Evolutionary conservation across 2,888 invertebrate species (phyloP), one percentile per base, ranked within the genome.

Genomic region (Sphaeridia pumilis): DNA sequence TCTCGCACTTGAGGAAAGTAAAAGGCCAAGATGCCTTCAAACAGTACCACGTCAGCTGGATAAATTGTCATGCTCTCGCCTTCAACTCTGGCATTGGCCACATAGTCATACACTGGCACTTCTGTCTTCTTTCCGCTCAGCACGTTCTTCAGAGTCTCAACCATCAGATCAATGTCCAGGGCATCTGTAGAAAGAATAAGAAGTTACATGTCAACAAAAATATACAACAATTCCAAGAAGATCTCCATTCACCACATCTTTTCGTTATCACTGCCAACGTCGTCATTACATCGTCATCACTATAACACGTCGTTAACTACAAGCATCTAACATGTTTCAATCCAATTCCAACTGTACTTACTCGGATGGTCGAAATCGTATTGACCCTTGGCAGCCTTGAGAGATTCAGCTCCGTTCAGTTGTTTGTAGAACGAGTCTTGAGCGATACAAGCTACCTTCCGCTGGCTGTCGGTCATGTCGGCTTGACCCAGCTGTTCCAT

Each of bases 361-460:
- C 78, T 75, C 0, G 98, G 98, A 74, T 99, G 98, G 71, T 98
- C 98, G 72, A 99, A 98, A 74, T 99, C 95, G 70, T 87, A 98
- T 66, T 86, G 82, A 26, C 97, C 97, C 49, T 83, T 81, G 55
- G 85, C 84, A 2, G 90, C 89, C 62, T 83, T 82, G 0, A 80
- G 72, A 64, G 84, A 82, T 69, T 97, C 94, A 0, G 46, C 78
- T 0, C 80, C 74, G 0, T 80, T 82, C 46, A 98, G 74, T 56
- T 89, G 84, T 50, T 88, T 79, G 73, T 99, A 99, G 73, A 99
- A 99, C 52, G 92, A 88, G 69, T 98, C 97, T 70, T 95, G 93
- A 58, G 92, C 89, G 69, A 98, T 89, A 67, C 88, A 86, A 31
- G 88, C 88, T 2, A 97, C 94, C 68, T 90, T 84, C 51, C 92